Evolutionary conservation across 2,888 invertebrate species (phyloP), one percentile per base, ranked within the genome.

Genomic region (Pasiphila rectangulata): DNA sequence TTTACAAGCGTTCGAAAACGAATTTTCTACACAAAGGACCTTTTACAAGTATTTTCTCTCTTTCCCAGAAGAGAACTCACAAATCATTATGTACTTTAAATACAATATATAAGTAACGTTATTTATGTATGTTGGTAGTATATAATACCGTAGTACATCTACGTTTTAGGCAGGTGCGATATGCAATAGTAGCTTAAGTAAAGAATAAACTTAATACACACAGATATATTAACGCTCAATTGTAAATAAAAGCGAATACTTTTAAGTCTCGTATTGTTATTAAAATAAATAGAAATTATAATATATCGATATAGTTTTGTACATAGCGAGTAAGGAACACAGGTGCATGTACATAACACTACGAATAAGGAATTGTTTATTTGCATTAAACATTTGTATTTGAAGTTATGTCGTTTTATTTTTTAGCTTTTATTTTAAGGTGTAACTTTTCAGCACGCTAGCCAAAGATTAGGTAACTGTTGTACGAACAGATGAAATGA

Each of bases 311-410:
- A 37, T 46, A 52, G 42, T 38, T 48, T 32, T 59, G 60, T 63
- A 61, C 40, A 61, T 59, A 64, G 57, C 48, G 27, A 44, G 37
- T 54, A 59, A 57, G 49, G 30, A 44, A 49, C 46, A 45, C 47
- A 51, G 71, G 71, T 73, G 72, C 71, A 66, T 78, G 76, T 78
- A 75, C 64, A 75, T 75, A 75, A 59, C 55, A 46, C 40, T 69
- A 66, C 56, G 43, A 54, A 52, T 67, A 65, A 69, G 60, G 56
- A 59, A 50, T 48, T 57, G 66, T 73, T 68, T 74, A 73, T 70
- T 63, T 63, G 50, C 56, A 76, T 69, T 79, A 78, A 77, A 80
- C 63, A 64, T 69, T 68, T 77, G 60, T 76, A 75, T 75, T 72
- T 66, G 41, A 41, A 50, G 32, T 54, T 52, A 24, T 46, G 34